Conservation (phyloP, 35 echinoderm and acorn worm species). For the Amphiura filiformis region DNA sequence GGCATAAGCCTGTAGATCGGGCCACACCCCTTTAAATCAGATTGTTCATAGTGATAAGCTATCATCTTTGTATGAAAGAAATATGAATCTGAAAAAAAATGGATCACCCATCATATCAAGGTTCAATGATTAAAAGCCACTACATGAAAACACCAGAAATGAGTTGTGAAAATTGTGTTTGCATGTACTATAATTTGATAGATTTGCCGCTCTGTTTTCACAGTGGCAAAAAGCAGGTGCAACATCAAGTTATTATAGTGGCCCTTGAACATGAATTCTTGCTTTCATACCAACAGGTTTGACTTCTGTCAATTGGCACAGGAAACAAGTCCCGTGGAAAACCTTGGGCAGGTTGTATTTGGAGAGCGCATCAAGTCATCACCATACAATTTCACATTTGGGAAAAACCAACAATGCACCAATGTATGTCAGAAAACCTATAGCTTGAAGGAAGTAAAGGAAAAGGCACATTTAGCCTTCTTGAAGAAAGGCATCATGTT, state of each 20-base stretch:
- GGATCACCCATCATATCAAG: too few relatives aligned
- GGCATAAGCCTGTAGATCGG: too few relatives aligned
- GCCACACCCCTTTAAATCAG: too few relatives aligned
- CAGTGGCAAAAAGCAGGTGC: neutral
- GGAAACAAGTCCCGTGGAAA: constrained; percentile 65
- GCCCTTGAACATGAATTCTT: neutral
- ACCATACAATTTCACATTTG: constrained; percentile 86
- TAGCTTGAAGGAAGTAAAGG: constrained; percentile 24
- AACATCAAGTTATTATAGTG: neutral
- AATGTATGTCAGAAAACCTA: constrained; percentile 80
- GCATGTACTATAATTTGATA: neutral
- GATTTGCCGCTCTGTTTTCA: neutral
- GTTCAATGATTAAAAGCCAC: too few relatives aligned
- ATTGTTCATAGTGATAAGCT: too few relatives aligned
- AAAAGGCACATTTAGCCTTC: constrained; percentile 60
- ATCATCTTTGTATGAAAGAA: too few relatives aligned
- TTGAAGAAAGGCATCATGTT: constrained; percentile 77
- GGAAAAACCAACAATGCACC: constrained; percentile 31
- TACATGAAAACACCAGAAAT: too few relatives aligned
- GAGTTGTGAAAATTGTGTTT: too few relatives aligned
- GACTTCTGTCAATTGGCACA: constrained; percentile 73
- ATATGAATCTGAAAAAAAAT: too few relatives aligned
- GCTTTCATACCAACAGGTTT: constrained; percentile 51
- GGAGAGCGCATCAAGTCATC: constrained; percentile 87
- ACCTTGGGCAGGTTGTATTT: constrained; percentile 95